Conservation (phyloP, 64 coral and sea anemone genomes). For the Hydrozoanthus tunicans region DNA sequence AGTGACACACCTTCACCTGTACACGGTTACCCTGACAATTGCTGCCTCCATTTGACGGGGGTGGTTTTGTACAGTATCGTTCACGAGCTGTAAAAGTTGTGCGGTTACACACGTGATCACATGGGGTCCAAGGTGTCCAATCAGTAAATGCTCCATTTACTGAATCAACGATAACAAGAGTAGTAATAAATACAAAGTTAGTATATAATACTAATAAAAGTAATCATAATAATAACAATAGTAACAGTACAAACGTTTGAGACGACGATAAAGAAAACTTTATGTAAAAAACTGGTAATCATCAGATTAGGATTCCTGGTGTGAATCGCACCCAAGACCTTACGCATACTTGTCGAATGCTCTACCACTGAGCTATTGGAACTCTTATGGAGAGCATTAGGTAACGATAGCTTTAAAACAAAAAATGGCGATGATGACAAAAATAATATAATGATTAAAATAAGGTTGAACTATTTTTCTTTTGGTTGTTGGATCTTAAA, state of each 20-base stretch:
- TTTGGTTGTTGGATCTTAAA: no score
- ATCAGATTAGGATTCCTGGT: no score
- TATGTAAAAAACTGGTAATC: not conserved
- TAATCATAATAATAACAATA: not conserved
- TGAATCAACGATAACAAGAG: not conserved
- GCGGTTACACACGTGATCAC: constrained; percentile 67
- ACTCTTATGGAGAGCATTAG: no score
- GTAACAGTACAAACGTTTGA: not conserved
- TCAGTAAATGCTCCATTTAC: constrained; percentile 85
- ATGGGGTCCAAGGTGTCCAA: constrained; percentile 85
- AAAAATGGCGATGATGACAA: no score
- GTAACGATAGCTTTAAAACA: no score
- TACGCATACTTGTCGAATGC: no score
- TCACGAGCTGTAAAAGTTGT: constrained; percentile 77
- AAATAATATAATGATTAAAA: no score
- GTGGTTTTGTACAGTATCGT: constrained; percentile 83
- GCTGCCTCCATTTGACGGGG: constrained; percentile 66
- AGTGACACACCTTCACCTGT: constrained; percentile 70
- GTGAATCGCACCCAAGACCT: no score
- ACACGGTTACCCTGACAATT: constrained; percentile 70
- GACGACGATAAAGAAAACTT: not conserved
- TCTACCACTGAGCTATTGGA: no score
- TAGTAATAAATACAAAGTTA: not conserved
- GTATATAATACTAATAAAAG: not conserved
- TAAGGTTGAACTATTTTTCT: no score